Conservation (phyloP, 2,797 vertebrate genomes). For the Pangasius djambal region DNA sequence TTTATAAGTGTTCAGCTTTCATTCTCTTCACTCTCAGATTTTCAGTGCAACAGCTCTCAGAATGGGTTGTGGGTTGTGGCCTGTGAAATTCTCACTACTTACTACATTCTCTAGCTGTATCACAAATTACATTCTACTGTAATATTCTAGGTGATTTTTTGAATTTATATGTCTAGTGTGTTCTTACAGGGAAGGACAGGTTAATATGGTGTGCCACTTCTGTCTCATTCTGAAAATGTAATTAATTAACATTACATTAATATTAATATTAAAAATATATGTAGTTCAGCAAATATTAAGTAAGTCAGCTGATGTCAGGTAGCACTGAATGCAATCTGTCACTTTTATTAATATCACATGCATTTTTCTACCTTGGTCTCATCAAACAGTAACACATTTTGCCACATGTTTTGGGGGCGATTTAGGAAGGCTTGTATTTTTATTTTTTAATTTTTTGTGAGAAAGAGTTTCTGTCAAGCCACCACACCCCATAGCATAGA, state of each 20-base stretch:
- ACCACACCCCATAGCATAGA: neutral
- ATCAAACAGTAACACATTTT: neutral
- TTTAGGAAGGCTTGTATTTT: neutral
- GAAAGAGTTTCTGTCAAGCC: neutral
- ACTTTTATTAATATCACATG: neutral
- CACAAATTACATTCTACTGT: neutral
- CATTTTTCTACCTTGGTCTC: neutral
- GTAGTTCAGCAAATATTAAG: neutral
- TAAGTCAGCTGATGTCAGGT: neutral
- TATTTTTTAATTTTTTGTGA: neutral
- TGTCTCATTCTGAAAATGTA: neutral
- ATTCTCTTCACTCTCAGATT: neutral
- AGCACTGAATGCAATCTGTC: neutral
- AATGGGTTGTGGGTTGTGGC: neutral
- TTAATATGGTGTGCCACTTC: neutral
- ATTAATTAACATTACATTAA: neutral
- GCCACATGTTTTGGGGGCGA: neutral
- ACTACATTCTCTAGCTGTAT: neutral
- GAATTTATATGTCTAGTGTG: neutral
- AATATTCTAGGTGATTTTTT: no score
- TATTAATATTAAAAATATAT: neutral
- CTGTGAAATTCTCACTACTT: neutral
- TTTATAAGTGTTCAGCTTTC: neutral
- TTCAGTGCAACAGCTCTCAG: conserved; percentile 8
- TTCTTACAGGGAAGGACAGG: neutral